Evolutionary conservation across 2,113 vertebrate species (phyloP).

Genomic region (Tylochromis polylepis): DNA sequence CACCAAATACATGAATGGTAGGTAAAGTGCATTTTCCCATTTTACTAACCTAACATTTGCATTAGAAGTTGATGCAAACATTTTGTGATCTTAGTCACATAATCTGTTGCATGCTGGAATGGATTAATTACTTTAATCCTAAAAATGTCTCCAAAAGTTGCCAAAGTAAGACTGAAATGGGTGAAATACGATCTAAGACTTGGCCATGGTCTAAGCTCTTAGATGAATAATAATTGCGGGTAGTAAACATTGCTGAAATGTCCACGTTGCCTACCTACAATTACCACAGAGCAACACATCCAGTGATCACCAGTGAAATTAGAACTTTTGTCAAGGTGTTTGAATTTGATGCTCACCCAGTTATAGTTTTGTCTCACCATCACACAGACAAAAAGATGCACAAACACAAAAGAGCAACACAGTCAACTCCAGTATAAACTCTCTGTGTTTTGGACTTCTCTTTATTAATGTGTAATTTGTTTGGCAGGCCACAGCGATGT

Average conservation of each 20-base stretch:
- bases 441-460: not conserved
- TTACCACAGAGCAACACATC: not conserved
- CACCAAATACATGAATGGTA: conserved; percentile 97
- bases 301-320: not conserved
- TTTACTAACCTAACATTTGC: not conserved
- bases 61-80: not conserved
- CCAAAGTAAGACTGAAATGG: not conserved
- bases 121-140: not conserved
- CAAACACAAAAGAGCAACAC: not conserved
- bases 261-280: not conserved
- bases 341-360: not conserved
- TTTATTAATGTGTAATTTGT: not conserved
- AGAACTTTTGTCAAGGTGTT: not conserved
- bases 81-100: not conserved
- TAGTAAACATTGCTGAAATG: not conserved
- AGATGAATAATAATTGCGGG: not conserved
- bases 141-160: not conserved
- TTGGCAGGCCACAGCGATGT: conserved; percentile 89
- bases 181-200: not conserved
- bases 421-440: not conserved
- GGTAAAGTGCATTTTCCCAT: conserved; percentile 12
- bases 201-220: not conserved
- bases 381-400: not conserved
- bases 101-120: not conserved
- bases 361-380: not conserved